A percentile compares a stretch with the other conserved stretches of the same genome.
Conservation (phyloP, 1,140 invertebrate species). For the Drosophila orosa region DNA sequence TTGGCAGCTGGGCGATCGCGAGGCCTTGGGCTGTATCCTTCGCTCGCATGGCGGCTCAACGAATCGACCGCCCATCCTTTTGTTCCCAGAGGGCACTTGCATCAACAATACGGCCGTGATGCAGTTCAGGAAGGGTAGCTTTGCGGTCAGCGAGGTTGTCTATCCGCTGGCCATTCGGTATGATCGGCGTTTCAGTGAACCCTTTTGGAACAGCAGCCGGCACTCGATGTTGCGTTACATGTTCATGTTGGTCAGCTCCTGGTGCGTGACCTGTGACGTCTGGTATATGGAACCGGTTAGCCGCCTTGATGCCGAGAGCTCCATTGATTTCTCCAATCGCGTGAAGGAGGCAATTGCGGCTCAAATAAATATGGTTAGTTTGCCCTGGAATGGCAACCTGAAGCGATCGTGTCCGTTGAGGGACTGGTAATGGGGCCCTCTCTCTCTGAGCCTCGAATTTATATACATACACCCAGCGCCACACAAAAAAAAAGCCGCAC, state of each 20-base stretch:
- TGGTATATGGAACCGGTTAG: conserved; percentile 53
- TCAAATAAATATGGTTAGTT: conserved; percentile 44
- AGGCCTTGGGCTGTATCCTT: conserved; percentile 22
- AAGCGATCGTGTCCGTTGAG: conserved; percentile 52
- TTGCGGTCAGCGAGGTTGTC: conserved; percentile 56
- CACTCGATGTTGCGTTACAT: conserved; percentile 64
- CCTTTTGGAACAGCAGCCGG: conserved; percentile 64
- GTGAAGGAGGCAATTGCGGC: conserved; percentile 58
- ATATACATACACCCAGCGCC: too few species aligned
- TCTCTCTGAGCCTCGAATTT: too few species aligned
- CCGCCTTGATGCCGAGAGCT: conserved; percentile 12
- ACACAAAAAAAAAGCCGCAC: too few species aligned
- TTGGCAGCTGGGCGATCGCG: conserved; percentile 25
- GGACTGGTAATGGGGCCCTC: too few species aligned
- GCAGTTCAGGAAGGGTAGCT: conserved; percentile 70
- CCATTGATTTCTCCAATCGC: conserved; percentile 52
- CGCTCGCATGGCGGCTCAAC: conserved; percentile 29
- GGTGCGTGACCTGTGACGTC: conserved; percentile 59
- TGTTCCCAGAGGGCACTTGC: conserved; percentile 69
- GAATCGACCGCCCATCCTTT: conserved; percentile 45
- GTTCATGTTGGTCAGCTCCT: conserved; percentile 54
- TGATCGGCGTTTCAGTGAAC: conserved; percentile 55
- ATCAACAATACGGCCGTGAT: conserved; percentile 72
- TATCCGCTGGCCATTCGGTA: conserved; percentile 62
- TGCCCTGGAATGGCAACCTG: conserved; percentile 67